Conservation (phyloP, 1,140 invertebrate genomes). For the Lepidurus arcticus region DNA sequence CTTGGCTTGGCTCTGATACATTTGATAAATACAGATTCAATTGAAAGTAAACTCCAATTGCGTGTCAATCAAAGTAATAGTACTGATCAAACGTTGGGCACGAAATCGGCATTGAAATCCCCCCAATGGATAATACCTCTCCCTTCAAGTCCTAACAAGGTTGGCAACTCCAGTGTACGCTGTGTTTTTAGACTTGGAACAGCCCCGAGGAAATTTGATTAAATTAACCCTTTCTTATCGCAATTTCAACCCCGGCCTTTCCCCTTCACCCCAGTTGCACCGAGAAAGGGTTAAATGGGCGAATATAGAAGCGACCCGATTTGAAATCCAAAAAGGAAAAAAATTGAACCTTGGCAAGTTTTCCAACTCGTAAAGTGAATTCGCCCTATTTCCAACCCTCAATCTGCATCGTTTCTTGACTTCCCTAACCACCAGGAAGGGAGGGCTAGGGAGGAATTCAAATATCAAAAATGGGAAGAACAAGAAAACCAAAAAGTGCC, state of each 20-base stretch:
- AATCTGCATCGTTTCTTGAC: background rate
- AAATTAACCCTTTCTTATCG: background rate
- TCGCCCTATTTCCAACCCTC: conserved; percentile 13
- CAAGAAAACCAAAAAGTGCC: background rate
- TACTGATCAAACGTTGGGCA: background rate
- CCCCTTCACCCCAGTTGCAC: background rate
- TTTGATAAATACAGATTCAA: no score
- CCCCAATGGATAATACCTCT: background rate
- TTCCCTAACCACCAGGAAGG: background rate
- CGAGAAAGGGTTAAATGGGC: background rate
- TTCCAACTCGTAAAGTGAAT: conserved; percentile 12
- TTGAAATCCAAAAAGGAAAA: background rate
- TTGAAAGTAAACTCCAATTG: no score
- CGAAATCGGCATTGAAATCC: background rate
- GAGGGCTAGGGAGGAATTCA: background rate
- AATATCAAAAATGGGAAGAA: conserved; percentile 19
- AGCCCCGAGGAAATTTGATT: background rate
- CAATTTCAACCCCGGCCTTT: background rate
- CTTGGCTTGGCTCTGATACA: no score
- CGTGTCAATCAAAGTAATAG: no score
- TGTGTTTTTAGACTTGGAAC: background rate
- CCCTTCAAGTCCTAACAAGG: background rate
- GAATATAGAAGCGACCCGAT: background rate
- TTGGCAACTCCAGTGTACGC: background rate
- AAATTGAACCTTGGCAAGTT: background rate